These are phyloP conservation scores for Sebastes minor DNA, from an alignment of 2,797 vertebrate species.

Conservation along the genomic window DNA sequence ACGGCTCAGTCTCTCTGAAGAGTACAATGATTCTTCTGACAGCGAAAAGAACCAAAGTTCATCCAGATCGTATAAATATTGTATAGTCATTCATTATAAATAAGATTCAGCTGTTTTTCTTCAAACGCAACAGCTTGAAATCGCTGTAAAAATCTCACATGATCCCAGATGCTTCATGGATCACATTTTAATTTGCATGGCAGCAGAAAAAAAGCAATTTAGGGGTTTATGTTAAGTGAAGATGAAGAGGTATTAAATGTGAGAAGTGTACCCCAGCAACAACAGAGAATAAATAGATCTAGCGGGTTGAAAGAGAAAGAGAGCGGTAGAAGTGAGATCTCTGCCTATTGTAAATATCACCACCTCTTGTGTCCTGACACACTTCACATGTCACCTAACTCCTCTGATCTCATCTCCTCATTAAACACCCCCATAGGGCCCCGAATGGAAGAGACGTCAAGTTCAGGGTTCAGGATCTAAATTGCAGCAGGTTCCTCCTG, in stretches of 20 bases:
- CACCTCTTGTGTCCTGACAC: constrained; percentile 14
- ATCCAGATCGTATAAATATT: not conserved
- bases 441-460: not conserved
- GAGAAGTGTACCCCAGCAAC: not conserved
- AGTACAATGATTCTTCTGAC: not conserved
- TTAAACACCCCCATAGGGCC: constrained; percentile 12
- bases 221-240: not conserved
- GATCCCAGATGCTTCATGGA: not conserved
- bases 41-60: not conserved
- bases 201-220: not conserved
- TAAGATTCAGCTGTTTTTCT: not conserved
- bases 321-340: not conserved
- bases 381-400: constrained; percentile 17
- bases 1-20: not conserved
- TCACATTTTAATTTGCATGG: not conserved
- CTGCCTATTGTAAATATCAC: constrained; percentile 20
- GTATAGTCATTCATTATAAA: not conserved
- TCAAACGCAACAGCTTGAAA: not conserved
- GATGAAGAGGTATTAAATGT: not conserved
- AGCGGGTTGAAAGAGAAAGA: not conserved
- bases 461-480: constrained; percentile 35
- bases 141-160: not conserved
- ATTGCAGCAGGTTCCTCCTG: constrained; percentile 23
- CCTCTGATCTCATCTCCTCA: constrained; percentile 43
- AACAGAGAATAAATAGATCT: not conserved